phyloP scores from a whole-genome alignment of 2,888 invertebrate species.

The Cryptus armator region DNA sequence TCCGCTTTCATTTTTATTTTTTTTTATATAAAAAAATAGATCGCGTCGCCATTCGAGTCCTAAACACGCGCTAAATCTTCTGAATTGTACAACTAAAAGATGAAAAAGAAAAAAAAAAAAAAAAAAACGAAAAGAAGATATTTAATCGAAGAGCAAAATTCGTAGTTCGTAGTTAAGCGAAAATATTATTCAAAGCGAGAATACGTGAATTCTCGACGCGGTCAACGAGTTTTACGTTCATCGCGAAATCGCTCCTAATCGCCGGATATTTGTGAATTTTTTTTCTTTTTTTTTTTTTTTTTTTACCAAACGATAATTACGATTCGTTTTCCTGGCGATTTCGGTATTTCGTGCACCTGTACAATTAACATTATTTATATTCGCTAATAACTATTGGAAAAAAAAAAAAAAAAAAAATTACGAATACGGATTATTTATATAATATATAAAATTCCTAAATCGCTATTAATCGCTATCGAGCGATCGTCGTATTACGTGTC shows the following conservation, averaged over 20 bases:
- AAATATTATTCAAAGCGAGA: slow-evolving; percentile 40
- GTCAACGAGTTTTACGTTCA: not conserved
- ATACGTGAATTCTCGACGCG: slow-evolving; percentile 13
- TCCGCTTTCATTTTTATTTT: slow-evolving; percentile 21
- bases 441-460: slow-evolving; percentile 23
- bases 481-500: slow-evolving; percentile 85
- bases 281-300: not conserved
- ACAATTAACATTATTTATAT: slow-evolving; percentile 45
- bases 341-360: slow-evolving; percentile 58
- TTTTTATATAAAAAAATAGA: slow-evolving; percentile 59
- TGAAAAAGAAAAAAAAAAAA: not conserved
- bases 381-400: slow-evolving; percentile 40
- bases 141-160: slow-evolving; percentile 5
- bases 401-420: slow-evolving; percentile 20
- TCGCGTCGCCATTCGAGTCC: slow-evolving; percentile 15
- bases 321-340: slow-evolving; percentile 46
- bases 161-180: slow-evolving; percentile 52
- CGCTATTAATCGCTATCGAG: slow-evolving; percentile 14
- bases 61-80: slow-evolving; percentile 20
- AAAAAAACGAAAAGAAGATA: slow-evolving; percentile 27
- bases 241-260: not conserved
- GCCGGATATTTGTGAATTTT: not conserved
- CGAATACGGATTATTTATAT: slow-evolving; percentile 39
- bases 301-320: not conserved
- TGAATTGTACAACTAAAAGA: slow-evolving; percentile 10